phyloP scores from a whole-genome alignment of 2,888 invertebrate genomes.

The Nemotelus pantherinus region DNA sequence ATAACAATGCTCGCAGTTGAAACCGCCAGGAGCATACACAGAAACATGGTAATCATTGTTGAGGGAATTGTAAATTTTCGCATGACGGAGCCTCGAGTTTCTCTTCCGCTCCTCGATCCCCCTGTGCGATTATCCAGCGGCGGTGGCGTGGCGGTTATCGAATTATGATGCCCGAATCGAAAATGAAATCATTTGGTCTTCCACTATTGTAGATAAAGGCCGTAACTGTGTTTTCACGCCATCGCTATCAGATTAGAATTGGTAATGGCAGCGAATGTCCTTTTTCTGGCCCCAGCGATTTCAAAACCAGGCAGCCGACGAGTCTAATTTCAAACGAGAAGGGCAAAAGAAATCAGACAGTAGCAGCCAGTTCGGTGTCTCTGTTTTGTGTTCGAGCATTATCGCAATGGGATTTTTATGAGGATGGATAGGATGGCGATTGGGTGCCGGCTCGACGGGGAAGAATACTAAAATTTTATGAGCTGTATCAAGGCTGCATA shows the following conservation, averaged over 20 bases:
- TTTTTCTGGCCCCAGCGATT: constrained; percentile 18
- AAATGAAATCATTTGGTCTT: constrained; percentile 44
- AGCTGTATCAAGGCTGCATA: constrained; percentile 35
- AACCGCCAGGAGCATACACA: constrained; percentile 29
- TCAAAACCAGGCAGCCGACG: constrained; percentile 15
- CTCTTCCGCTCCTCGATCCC: background rate
- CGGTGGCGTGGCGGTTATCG: constrained; percentile 16
- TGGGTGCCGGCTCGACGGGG: constrained; percentile 21
- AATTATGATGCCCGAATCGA: constrained; percentile 44
- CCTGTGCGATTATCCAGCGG: background rate
- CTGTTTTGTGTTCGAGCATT: constrained; percentile 2
- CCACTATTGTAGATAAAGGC: constrained; percentile 38
- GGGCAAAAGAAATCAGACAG: background rate
- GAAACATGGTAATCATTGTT: constrained; percentile 45
- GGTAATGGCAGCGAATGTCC: constrained; percentile 41
- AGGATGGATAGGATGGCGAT: constrained; percentile 8
- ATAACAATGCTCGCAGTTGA: constrained; percentile 23
- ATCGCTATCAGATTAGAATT: constrained; percentile 42
- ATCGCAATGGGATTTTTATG: constrained; percentile 22
- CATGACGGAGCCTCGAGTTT: constrained; percentile 9
- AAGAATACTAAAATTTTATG: constrained; percentile 25
- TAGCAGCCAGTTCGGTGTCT: background rate
- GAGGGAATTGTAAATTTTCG: constrained; percentile 45
- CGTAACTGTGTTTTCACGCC: constrained; percentile 39
- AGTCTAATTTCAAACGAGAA: background rate